phyloP scores from a whole-genome alignment of 2,113 vertebrate species.

The Macaca fascicularis region DNA sequence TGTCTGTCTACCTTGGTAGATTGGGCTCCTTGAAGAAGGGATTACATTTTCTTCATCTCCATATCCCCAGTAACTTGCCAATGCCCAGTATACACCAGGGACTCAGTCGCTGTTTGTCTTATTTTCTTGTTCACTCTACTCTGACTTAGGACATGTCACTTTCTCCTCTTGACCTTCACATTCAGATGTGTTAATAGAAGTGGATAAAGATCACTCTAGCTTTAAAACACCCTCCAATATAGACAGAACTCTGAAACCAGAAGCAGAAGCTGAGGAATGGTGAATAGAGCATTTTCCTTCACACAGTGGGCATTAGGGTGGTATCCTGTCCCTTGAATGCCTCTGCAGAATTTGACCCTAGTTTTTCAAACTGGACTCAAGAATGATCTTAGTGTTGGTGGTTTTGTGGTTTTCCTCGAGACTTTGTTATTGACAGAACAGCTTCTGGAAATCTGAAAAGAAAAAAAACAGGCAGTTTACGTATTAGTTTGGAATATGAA shows the following conservation, averaged over 20 bases:
- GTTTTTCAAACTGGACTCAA: not conserved
- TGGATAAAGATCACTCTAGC: not conserved
- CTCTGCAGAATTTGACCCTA: not conserved
- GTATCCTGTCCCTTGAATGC: not conserved
- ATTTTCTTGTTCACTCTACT: no score
- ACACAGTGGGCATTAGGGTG: not conserved
- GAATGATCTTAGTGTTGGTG: not conserved
- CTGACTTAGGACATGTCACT: not conserved
- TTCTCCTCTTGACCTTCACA: not conserved
- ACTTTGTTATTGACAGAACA: not conserved
- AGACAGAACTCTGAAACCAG: not conserved
- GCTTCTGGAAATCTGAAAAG: conserved; percentile 9
- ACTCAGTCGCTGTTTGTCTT: not conserved
- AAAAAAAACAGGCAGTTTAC: not conserved
- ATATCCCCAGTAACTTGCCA: not conserved
- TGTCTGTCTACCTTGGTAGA: not conserved
- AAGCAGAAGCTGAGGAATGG: not conserved
- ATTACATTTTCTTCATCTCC: not conserved
- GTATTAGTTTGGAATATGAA: not conserved
- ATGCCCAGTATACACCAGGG: not conserved
- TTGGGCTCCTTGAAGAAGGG: not conserved
- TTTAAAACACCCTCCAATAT: not conserved
- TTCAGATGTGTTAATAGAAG: not conserved
- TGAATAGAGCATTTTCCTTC: not conserved
- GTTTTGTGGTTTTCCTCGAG: not conserved